A percentile compares a stretch with the other conserved stretches of the same genome.
These are phyloP conservation scores for Sepiola atlantica DNA, from an alignment of 2,888 invertebrate species.

Conservation along the genomic window DNA sequence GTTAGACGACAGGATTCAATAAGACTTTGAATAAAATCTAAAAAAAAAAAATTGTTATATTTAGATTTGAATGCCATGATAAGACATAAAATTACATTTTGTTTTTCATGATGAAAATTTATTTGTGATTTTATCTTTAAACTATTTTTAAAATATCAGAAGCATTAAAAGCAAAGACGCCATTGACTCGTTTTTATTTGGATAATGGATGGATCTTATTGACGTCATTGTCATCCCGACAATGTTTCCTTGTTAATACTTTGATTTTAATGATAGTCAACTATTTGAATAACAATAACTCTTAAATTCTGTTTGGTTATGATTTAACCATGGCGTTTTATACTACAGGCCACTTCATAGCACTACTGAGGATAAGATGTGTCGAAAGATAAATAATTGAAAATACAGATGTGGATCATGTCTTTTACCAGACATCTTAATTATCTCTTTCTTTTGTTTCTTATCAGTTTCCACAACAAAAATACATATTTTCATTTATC, in stretches of 20 bases:
- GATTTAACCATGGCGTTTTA: too few species aligned
- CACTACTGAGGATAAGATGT: too few species aligned
- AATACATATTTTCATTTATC: too few species aligned
- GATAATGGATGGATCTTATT: background rate
- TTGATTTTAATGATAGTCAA: background rate
- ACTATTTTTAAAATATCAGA: background rate
- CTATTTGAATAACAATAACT: background rate
- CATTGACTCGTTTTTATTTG: background rate
- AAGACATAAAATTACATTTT: background rate
- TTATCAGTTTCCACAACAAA: too few species aligned
- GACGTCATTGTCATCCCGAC: background rate
- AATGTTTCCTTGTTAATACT: background rate
- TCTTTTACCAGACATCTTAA: too few species aligned
- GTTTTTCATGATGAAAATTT: background rate
- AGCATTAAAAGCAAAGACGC: background rate
- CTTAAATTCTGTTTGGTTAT: too few species aligned
- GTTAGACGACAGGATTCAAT: background rate
- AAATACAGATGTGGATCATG: too few species aligned
- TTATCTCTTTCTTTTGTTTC: too few species aligned
- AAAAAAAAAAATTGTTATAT: background rate
- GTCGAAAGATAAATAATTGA: too few species aligned
- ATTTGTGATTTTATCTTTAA: background rate
- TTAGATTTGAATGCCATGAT: background rate
- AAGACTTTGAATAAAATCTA: background rate
- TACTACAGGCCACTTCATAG: too few species aligned